Percentiles rank a stretch among this genome's conserved stretches.
Evolutionary conservation across 2,797 vertebrate genomes (phyloP).

Genomic region (Syncerus caffer): DNA sequence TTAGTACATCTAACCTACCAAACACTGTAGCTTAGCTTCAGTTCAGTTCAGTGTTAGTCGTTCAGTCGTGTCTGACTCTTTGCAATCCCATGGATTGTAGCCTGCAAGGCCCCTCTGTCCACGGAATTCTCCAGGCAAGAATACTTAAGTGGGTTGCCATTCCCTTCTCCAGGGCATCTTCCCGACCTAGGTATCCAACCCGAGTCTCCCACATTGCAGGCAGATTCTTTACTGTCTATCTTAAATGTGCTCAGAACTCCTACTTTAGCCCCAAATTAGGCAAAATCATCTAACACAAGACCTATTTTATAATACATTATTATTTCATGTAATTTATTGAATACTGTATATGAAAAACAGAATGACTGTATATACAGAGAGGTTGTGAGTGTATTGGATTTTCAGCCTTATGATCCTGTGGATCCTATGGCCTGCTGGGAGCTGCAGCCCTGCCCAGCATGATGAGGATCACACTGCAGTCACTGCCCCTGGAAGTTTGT

Average conservation of each 20-base stretch:
- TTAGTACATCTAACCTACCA: background rate
- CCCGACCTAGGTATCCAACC: background rate
- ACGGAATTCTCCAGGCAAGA: background rate
- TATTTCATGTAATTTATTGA: background rate
- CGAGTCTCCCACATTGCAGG: background rate
- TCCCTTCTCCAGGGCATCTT: background rate
- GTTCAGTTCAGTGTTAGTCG: background rate
- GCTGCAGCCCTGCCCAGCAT: background rate
- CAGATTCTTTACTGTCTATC: background rate
- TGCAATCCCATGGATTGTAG: background rate
- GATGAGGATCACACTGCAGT: background rate
- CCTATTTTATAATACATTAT: background rate
- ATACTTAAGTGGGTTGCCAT: background rate
- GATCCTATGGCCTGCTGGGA: background rate
- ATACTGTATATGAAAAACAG: background rate
- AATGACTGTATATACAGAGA: background rate
- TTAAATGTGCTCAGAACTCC: background rate
- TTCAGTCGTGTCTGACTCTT: background rate
- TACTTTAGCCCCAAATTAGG: background rate
- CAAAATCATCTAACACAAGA: background rate
- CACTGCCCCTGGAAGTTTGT: background rate
- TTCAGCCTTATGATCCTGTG: background rate
- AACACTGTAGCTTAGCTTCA: background rate
- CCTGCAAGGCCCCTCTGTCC: background rate
- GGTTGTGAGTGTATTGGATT: background rate